These are phyloP conservation scores for Chrysochloris asiatica DNA, from an alignment of 2,113 vertebrate species.

Conservation along the genomic window DNA sequence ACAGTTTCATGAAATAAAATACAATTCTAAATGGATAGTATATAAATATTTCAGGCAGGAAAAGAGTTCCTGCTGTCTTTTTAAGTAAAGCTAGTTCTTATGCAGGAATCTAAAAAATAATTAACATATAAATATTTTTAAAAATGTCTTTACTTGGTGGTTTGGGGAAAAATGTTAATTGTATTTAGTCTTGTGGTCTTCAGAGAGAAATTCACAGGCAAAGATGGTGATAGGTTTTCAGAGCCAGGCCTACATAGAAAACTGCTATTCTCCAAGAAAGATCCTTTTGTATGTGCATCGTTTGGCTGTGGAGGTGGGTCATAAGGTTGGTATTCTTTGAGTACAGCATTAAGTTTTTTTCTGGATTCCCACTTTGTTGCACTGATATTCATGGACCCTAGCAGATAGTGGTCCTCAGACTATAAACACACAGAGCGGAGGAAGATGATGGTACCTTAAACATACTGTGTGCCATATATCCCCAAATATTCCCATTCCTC, in stretches of 20 bases:
- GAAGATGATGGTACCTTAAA: background rate
- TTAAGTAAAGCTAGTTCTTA: constrained; percentile 30
- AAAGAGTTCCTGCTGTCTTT: constrained; percentile 20
- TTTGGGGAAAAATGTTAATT: constrained; percentile 47
- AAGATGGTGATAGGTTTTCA: constrained; percentile 52
- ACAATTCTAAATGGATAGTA: constrained; percentile 28
- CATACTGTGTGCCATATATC: background rate
- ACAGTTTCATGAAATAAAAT: constrained; percentile 59
- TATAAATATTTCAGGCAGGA: constrained; percentile 60
- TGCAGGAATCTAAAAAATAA: constrained; percentile 43
- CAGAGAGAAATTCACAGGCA: constrained; percentile 37
- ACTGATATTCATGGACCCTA: background rate
- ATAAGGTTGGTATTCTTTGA: background rate
- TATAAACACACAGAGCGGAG: background rate
- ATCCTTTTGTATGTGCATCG: background rate
- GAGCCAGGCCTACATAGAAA: background rate
- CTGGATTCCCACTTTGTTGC: background rate
- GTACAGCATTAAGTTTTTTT: background rate
- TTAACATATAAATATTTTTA: constrained; percentile 47
- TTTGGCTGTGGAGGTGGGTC: background rate
- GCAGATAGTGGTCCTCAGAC: background rate
- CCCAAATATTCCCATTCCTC: background rate
- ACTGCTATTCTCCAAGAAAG: background rate
- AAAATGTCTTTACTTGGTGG: constrained; percentile 26
- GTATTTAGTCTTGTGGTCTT: constrained; percentile 63